Percentiles rank a stretch among this genome's conserved stretches.
Conservation (phyloP, 92 coral and sea anemone species). For the Paragorgia papillata region DNA sequence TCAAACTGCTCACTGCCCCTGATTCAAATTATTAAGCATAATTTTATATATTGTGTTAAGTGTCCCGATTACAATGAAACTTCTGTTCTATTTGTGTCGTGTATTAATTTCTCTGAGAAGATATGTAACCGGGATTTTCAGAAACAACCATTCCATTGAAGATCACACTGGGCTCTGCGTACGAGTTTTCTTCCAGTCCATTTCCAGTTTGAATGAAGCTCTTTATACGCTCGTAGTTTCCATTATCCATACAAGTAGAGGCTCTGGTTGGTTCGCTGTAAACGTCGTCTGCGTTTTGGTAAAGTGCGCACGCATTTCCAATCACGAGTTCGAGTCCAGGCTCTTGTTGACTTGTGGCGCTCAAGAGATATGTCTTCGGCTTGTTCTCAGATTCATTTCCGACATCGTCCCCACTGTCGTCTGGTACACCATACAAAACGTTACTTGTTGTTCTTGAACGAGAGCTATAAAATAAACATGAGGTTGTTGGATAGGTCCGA, state of each 20-base stretch:
- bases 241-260: neutral
- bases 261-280: conserved; percentile 7
- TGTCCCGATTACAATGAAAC: too few species aligned
- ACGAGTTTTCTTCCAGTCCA: neutral
- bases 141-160: neutral
- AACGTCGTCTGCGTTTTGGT: conserved; percentile 24
- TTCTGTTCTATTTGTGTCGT: too few species aligned
- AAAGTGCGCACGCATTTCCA: conserved; percentile 5
- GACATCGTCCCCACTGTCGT: neutral
- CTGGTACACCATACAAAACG: conserved; percentile 19
- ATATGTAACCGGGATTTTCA: conserved; percentile 19
- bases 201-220: conserved; percentile 3
- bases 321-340: neutral
- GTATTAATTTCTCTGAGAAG: neutral
- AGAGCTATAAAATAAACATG: neutral
- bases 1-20: too few species aligned
- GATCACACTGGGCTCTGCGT: neutral
- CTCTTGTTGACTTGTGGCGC: neutral
- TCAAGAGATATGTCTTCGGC: neutral
- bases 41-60: too few species aligned
- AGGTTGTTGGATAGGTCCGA: neutral
- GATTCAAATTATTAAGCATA: too few species aligned
- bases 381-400: neutral
- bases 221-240: conserved; percentile 26
- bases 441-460: conserved; percentile 33